Evolutionary conservation across 64 coral and sea anemone genomes (phyloP).

Genomic region (Actinia tenebrosa): DNA sequence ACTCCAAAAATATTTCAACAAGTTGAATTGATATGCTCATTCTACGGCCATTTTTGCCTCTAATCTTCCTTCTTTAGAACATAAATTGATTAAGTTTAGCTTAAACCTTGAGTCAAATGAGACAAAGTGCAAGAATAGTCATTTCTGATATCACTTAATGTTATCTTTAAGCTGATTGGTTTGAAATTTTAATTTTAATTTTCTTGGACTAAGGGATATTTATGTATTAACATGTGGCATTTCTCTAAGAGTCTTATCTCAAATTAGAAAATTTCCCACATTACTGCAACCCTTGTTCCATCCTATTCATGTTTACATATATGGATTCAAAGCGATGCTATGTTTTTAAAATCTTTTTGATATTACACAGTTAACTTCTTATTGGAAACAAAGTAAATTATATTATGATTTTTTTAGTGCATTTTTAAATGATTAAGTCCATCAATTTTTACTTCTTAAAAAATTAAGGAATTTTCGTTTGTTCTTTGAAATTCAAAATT

Average conservation of each 20-base stretch:
- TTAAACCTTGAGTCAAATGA: not conserved
- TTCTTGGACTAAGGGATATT: not conserved
- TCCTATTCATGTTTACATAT: not conserved
- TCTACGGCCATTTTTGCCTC: not conserved
- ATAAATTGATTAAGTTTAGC: conserved; percentile 11
- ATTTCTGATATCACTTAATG: conserved; percentile 9
- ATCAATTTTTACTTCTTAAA: not conserved
- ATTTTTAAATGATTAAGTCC: not conserved
- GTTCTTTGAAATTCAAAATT: not conserved
- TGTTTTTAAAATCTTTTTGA: not conserved
- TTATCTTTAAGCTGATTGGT: conserved; percentile 27
- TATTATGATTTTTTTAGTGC: not conserved
- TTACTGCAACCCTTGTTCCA: not conserved
- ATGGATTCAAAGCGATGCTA: not conserved
- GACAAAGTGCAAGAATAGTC: not conserved
- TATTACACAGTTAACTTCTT: not conserved
- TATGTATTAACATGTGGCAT: not conserved
- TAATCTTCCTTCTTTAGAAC: not conserved
- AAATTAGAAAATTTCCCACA: not conserved
- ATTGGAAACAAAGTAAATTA: not conserved
- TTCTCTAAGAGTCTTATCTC: not conserved
- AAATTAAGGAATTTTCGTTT: not conserved
- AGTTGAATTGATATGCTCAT: not conserved
- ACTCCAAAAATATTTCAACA: not conserved
- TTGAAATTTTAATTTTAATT: conserved; percentile 3